Percentiles rank a stretch among this genome's conserved stretches.
phyloP scores from a whole-genome alignment of 53 echinoderm and acorn worm genomes.

The Echinometra lucunter region DNA sequence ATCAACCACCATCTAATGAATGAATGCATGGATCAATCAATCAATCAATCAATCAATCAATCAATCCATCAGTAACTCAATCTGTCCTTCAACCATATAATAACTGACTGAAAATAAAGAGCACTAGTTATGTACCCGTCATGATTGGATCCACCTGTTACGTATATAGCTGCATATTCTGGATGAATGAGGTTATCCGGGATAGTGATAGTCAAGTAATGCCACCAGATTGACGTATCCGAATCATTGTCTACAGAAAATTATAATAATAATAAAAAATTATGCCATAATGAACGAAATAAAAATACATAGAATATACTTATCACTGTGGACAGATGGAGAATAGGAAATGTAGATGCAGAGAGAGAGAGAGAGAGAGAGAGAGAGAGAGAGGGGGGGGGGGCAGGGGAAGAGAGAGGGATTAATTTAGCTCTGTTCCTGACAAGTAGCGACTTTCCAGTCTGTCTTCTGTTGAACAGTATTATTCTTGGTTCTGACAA shows the following conservation, averaged over 20 bases:
- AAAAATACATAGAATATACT: too few species aligned
- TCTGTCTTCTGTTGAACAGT: too few species aligned
- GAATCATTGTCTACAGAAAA: slow-evolving; percentile 72
- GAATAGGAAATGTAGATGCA: neutral
- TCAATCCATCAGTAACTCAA: neutral
- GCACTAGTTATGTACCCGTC: too few species aligned
- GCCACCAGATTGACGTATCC: slow-evolving; percentile 80
- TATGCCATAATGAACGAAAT: too few species aligned
- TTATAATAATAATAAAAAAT: neutral
- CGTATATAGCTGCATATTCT: neutral
- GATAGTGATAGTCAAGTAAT: slow-evolving; percentile 78
- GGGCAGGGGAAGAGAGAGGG: neutral
- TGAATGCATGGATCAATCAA: neutral
- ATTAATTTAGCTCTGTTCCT: too few species aligned
- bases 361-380: neutral
- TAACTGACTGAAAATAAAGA: too few species aligned
- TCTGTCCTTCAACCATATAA: neutral
- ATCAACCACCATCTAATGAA: neutral
- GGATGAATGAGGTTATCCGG: slow-evolving; percentile 50
- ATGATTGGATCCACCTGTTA: neutral
- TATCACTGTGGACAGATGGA: neutral
- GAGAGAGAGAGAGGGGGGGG: neutral
- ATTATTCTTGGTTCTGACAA: too few species aligned
- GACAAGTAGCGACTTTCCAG: too few species aligned
- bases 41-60: neutral